phyloP scores from a whole-genome alignment of 1,140 invertebrate species.

The Lamellibrachia luymesi region DNA sequence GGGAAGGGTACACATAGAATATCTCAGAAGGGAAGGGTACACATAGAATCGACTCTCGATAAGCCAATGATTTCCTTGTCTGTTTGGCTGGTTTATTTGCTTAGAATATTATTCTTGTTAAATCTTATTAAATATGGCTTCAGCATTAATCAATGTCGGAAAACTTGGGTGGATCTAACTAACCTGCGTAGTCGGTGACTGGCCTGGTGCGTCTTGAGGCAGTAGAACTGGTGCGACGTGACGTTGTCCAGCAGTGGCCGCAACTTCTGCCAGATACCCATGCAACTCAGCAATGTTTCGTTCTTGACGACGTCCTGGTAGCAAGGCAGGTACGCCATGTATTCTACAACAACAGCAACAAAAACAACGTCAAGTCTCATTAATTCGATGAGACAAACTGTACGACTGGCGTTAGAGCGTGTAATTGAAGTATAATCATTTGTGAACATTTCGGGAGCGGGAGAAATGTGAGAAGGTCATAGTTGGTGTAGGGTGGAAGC shows the following conservation, averaged over 20 bases:
- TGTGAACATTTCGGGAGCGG: not conserved
- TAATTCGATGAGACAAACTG: not conserved
- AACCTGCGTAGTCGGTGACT: not conserved
- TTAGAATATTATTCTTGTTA: no score
- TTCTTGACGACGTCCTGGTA: not conserved
- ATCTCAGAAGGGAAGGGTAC: no score
- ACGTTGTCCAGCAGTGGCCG: not conserved
- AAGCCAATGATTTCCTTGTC: no score
- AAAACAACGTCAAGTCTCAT: not conserved
- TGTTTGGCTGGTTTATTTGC: no score
- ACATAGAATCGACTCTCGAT: no score
- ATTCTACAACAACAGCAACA: not conserved
- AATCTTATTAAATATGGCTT: no score
- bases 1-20: no score
- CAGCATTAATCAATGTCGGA: no score
- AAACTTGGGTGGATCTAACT: not conserved
- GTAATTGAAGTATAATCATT: not conserved
- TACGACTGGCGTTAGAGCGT: not conserved
- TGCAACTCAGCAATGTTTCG: not conserved
- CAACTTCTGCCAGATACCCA: not conserved
- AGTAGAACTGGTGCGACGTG: not conserved
- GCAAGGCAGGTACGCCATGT: not conserved
- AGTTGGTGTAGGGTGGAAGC: not conserved
- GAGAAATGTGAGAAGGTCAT: not conserved
- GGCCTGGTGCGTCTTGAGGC: not conserved